These are phyloP conservation scores for Osmerus eperlanus DNA, from an alignment of 2,113 vertebrate genomes.

Conservation along the genomic window DNA sequence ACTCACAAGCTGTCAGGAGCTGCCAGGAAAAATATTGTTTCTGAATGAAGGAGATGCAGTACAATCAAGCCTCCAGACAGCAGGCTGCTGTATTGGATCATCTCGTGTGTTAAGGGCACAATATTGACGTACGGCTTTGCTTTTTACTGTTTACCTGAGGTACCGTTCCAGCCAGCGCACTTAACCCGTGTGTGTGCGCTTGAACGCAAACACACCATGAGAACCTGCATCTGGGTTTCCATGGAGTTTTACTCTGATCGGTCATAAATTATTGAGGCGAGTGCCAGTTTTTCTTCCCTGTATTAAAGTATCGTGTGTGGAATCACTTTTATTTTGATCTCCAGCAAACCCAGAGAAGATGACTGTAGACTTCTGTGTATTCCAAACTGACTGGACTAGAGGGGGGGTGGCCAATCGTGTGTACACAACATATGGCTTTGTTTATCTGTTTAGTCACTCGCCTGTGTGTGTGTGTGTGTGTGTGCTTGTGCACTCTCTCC, in stretches of 20 bases:
- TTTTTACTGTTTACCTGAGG: constrained; percentile 7
- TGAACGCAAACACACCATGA: too few species aligned
- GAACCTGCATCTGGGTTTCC: too few species aligned
- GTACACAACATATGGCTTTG: constrained; percentile 41
- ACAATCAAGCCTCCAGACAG: constrained; percentile 8
- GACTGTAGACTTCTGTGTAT: too few species aligned
- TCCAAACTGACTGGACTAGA: too few species aligned
- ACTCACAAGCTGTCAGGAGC: constrained; percentile 46
- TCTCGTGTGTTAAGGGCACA: constrained; percentile 13
- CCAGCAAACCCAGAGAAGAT: too few species aligned
- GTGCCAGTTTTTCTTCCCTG: too few species aligned
- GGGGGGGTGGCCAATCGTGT: neutral
- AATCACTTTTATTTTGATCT: too few species aligned
- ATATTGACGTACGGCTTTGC: constrained; percentile 6
- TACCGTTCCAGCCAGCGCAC: too few species aligned
- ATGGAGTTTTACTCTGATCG: too few species aligned
- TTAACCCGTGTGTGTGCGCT: too few species aligned
- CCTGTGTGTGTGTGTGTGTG: neutral
- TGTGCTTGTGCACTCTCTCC: constrained; percentile 27
- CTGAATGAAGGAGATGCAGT: constrained; percentile 55
- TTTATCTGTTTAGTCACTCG: constrained; percentile 36
- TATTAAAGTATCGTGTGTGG: too few species aligned
- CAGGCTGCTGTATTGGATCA: neutral
- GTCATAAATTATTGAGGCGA: too few species aligned
- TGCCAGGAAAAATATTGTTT: constrained; percentile 78